Conservation (phyloP, 2,888 invertebrate genomes). For the Agrotis segetum region DNA sequence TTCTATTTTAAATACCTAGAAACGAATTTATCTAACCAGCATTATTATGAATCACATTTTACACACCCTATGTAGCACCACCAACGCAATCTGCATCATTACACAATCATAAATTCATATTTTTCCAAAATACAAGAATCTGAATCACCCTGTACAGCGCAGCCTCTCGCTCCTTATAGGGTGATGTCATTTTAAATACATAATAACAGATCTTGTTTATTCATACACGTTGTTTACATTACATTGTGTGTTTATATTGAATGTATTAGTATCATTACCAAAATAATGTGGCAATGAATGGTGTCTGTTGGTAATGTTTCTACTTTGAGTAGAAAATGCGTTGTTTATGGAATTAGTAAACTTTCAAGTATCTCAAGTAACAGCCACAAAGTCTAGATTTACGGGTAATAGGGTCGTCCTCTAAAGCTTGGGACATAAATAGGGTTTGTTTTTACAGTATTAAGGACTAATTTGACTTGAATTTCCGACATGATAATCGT, state of each 20-base stretch:
- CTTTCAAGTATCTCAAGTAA: too few relatives aligned
- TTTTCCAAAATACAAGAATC: constrained; percentile 30
- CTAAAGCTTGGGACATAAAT: neutral
- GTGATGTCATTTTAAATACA: constrained; percentile 68
- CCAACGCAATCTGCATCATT: constrained; percentile 36
- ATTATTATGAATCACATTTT: constrained; percentile 35
- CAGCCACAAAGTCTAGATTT: neutral
- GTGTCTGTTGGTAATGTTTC: constrained; percentile 5
- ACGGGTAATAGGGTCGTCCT: neutral
- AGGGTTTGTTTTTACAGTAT: too few relatives aligned
- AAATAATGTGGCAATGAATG: constrained; percentile 39
- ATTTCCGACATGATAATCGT: too few relatives aligned
- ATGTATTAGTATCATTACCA: constrained; percentile 48
- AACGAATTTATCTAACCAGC: neutral
- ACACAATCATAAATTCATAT: constrained; percentile 19
- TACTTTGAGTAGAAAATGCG: neutral
- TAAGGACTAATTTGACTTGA: too few relatives aligned
- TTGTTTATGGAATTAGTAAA: neutral
- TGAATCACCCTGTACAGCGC: constrained; percentile 56
- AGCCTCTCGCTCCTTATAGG: constrained; percentile 63
- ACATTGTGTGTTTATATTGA: constrained; percentile 50
- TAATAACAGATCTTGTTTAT: constrained; percentile 72
- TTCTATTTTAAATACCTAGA: neutral
- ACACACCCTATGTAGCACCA: constrained; percentile 6
- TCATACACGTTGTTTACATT: constrained; percentile 61